Conservation (phyloP, 2,797 vertebrate genomes). For the Gephyroberyx darwinii region DNA sequence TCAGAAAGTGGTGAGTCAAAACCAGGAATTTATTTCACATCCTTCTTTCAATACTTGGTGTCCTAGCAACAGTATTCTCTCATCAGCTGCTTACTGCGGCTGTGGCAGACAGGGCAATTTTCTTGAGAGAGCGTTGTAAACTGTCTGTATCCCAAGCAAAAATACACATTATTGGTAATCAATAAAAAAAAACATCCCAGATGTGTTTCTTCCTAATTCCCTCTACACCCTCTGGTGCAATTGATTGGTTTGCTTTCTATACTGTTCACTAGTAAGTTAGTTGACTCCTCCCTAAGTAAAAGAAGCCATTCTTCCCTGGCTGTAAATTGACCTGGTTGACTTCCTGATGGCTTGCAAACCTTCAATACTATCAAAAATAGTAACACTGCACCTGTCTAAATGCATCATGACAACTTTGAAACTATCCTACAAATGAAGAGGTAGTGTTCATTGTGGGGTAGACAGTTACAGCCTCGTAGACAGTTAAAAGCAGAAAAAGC, state of each 20-base stretch:
- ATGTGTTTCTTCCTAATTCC: constrained; percentile 17
- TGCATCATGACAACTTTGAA: too few species aligned
- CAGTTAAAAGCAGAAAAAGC: constrained; percentile 14
- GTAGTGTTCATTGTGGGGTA: too few species aligned
- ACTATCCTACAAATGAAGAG: too few species aligned
- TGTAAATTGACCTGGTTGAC: constrained; percentile 63
- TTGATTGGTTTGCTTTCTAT: constrained; percentile 2
- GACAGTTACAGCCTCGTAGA: constrained; percentile 24
- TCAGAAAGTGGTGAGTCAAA: constrained; percentile 46
- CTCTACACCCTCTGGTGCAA: constrained; percentile 25
- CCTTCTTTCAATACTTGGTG: constrained; percentile 55
- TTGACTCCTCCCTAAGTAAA: constrained; percentile 29
- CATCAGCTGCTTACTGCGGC: constrained; percentile 43
- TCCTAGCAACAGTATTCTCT: constrained; percentile 69
- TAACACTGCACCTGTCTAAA: constrained; percentile 26
- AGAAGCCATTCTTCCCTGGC: constrained; percentile 57
- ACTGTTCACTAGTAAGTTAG: constrained; percentile 29
- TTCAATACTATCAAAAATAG: constrained; percentile 26
- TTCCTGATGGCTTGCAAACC: constrained; percentile 33
- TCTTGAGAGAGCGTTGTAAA: constrained; percentile 36
- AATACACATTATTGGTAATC: constrained; percentile 51
- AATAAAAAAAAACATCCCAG: constrained; percentile 45
- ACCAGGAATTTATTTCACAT: constrained; percentile 53
- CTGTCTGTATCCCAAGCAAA: constrained; percentile 28
- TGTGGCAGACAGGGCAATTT: constrained; percentile 39